Evolutionary conservation across 2,797 vertebrate genomes (phyloP).

Genomic region (Crenuchus spilurus): DNA sequence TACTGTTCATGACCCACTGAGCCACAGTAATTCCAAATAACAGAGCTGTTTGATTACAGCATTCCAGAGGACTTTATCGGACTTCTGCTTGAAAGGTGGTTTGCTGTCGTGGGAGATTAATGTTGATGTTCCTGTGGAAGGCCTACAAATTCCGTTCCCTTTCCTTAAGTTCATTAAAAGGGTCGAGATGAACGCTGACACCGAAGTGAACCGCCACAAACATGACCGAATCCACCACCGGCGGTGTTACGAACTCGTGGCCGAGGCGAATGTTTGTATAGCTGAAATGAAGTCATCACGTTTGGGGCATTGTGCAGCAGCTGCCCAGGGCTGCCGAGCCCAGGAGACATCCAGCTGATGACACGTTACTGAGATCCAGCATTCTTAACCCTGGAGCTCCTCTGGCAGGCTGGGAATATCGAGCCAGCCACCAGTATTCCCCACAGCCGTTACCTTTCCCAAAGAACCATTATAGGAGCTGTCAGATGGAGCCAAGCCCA

Average conservation of each 20-base stretch:
- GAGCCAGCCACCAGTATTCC: constrained; percentile 53
- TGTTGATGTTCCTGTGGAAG: constrained; percentile 36
- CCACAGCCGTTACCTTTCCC: constrained; percentile 47
- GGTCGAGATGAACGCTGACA: constrained; percentile 55
- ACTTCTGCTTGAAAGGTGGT: constrained; percentile 42
- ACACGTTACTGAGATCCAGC: constrained; percentile 63
- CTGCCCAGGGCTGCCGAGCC: constrained; percentile 55
- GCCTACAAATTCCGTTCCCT: constrained; percentile 51
- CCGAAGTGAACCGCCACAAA: constrained; percentile 62
- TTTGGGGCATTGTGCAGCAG: constrained; percentile 52
- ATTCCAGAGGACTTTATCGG: constrained; percentile 51
- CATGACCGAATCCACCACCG: constrained; percentile 59
- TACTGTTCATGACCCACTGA: constrained; percentile 68
- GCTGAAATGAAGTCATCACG: constrained; percentile 67
- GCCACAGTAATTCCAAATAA: constrained; percentile 32
- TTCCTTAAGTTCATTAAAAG: constrained; percentile 55
- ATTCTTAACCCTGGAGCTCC: constrained; percentile 53
- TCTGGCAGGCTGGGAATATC: constrained; percentile 47
- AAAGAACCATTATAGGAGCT: constrained; percentile 50
- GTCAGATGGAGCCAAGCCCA: constrained; percentile 57
- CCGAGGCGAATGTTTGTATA: constrained; percentile 60
- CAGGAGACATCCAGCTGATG: constrained; percentile 56
- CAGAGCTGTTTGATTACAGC: constrained; percentile 52
- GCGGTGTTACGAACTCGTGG: constrained; percentile 48
- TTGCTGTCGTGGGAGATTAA: constrained; percentile 46